Evolutionary conservation across 2,797 vertebrate genomes (phyloP).

Genomic region (Liparis tanakae): DNA sequence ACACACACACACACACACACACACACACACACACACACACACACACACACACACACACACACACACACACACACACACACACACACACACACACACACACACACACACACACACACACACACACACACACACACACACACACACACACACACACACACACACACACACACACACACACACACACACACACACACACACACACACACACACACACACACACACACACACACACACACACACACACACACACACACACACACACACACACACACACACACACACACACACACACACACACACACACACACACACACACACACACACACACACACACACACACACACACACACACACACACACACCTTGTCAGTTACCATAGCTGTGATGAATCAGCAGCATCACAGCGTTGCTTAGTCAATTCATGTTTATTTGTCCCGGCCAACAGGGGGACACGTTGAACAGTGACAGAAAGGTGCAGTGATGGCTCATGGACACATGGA

Average conservation of each 20-base stretch:
- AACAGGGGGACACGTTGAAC: slow-evolving; percentile 54
- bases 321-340: slow-evolving; percentile 25
- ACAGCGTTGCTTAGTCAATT: slow-evolving; percentile 20
- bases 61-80: slow-evolving; percentile 23
- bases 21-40: slow-evolving; percentile 23
- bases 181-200: slow-evolving; percentile 28
- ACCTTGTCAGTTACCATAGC: slow-evolving; percentile 24
- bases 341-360: slow-evolving; percentile 27
- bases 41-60: slow-evolving; percentile 23
- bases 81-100: slow-evolving; percentile 23
- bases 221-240: slow-evolving; percentile 22
- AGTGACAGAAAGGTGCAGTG: slow-evolving; percentile 45
- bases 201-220: slow-evolving; percentile 27
- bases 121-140: slow-evolving; percentile 23
- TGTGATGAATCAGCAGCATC: slow-evolving; percentile 21
- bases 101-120: slow-evolving; percentile 23
- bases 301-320: slow-evolving; percentile 22
- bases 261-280: slow-evolving; percentile 28
- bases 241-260: slow-evolving; percentile 25
- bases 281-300: slow-evolving; percentile 27
- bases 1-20: slow-evolving; percentile 23
- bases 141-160: slow-evolving; percentile 23
- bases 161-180: slow-evolving; percentile 15
- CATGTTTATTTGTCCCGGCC: slow-evolving; percentile 30
- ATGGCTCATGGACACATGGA: slow-evolving; percentile 51